Percentiles rank a stretch among this genome's conserved stretches.
These are phyloP conservation scores for Gymnoscelis rufifasciata DNA, from an alignment of 2,888 invertebrate species.

Conservation along the genomic window DNA sequence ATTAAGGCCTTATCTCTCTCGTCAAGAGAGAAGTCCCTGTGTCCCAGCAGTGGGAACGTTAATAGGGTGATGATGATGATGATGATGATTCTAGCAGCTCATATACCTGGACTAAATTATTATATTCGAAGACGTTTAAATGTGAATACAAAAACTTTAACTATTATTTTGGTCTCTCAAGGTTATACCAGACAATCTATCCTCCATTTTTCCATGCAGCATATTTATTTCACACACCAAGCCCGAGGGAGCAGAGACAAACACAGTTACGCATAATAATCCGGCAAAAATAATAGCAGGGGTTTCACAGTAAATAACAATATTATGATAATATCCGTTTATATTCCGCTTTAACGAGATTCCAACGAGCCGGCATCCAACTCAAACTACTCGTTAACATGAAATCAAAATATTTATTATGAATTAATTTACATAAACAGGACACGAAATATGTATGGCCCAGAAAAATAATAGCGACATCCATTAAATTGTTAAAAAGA, in stretches of 20 bases:
- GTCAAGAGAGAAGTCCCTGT: no score
- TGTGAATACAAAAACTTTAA: no score
- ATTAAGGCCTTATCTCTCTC: no score
- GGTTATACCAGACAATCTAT: no score
- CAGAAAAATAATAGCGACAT: constrained; percentile 33
- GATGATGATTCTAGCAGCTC: no score
- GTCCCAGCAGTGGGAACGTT: no score
- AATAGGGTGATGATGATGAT: no score
- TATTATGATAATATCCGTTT: constrained; percentile 66
- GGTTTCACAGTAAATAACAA: constrained; percentile 56
- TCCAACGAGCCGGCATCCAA: constrained; percentile 52
- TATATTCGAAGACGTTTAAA: no score
- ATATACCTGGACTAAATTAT: no score
- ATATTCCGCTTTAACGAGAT: constrained; percentile 65
- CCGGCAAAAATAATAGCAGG: constrained; percentile 20
- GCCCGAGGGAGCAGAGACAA: constrained; percentile 1
- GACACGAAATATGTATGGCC: constrained; percentile 55
- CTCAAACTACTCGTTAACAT: constrained; percentile 67
- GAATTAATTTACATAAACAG: constrained; percentile 73
- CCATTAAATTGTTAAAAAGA: constrained; percentile 7
- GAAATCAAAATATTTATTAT: constrained; percentile 74
- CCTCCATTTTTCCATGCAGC: no score
- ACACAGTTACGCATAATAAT: constrained; percentile 22
- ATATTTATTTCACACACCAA: no score
- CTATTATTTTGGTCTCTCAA: no score